Evolutionary conservation across 1,140 invertebrate species (phyloP).

Genomic region (Belonocnema kinseyi): DNA sequence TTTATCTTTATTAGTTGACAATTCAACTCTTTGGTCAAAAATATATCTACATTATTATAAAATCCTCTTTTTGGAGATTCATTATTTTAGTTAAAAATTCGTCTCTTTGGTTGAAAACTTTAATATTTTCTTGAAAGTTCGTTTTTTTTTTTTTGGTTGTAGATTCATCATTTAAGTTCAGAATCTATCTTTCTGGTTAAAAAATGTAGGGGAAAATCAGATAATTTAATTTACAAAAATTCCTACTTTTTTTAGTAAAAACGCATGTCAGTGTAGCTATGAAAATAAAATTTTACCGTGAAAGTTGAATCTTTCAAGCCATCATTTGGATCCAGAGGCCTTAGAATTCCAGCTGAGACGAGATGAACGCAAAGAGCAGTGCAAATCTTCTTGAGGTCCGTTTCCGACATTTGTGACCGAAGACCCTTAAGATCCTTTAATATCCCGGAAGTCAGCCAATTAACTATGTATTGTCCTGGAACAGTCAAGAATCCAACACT

Average conservation of each 20-base stretch:
- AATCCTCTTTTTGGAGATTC: too few species aligned
- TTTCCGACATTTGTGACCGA: slow-evolving; percentile 76
- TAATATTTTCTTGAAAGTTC: too few species aligned
- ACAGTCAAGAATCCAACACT: slow-evolving; percentile 34
- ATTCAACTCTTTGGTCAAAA: too few species aligned
- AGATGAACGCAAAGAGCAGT: slow-evolving; percentile 91
- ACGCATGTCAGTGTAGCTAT: slow-evolving; percentile 6
- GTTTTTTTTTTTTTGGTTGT: too few species aligned
- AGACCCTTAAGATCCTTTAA: slow-evolving; percentile 79
- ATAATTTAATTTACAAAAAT: too few species aligned
- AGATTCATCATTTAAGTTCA: too few species aligned
- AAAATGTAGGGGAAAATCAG: too few species aligned
- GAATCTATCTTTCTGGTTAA: too few species aligned
- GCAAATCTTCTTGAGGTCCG: slow-evolving; percentile 85
- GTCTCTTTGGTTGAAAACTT: too few species aligned
- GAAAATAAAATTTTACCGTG: slow-evolving; percentile 79
- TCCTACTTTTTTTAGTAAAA: not conserved
- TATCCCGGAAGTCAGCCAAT: slow-evolving; percentile 90
- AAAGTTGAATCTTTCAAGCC: slow-evolving; percentile 81
- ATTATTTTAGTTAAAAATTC: too few species aligned
- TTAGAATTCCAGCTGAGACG: slow-evolving; percentile 90
- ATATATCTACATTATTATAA: too few species aligned
- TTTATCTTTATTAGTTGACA: too few species aligned
- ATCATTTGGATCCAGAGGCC: slow-evolving; percentile 84
- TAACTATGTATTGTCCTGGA: slow-evolving; percentile 91